Percentiles rank a stretch among this genome's conserved stretches.
Conservation (phyloP, 2,888 invertebrate genomes). For the Hesperia comma region DNA sequence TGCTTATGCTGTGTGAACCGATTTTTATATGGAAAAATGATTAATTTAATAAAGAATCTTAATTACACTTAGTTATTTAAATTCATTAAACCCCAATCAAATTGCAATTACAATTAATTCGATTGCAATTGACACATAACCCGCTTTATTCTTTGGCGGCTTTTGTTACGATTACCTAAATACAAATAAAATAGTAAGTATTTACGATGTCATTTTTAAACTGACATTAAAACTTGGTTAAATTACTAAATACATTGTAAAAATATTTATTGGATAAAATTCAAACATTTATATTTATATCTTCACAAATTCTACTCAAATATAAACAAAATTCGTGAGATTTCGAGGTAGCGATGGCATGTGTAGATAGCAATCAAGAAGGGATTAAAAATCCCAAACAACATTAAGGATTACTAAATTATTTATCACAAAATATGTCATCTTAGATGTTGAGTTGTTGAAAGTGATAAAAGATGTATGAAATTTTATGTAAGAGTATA, state of each 20-base stretch:
- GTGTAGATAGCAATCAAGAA: conserved; percentile 21
- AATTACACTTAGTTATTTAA: background rate
- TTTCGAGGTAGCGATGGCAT: background rate
- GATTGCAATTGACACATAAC: background rate
- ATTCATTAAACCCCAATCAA: background rate
- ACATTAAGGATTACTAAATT: conserved; percentile 13
- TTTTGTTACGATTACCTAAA: background rate
- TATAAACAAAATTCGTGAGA: background rate
- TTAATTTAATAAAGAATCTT: too few relatives aligned
- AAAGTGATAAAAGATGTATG: background rate
- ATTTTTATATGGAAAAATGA: too few relatives aligned
- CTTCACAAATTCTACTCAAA: too few relatives aligned
- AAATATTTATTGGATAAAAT: background rate
- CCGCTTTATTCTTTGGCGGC: background rate
- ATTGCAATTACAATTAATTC: conserved; percentile 7
- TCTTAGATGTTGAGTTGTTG: conserved; percentile 12
- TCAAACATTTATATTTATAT: background rate
- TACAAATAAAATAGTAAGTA: background rate
- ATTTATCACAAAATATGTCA: conserved; percentile 3
- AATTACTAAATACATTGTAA: background rate
- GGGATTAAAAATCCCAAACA: conserved; percentile 4
- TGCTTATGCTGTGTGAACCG: too few relatives aligned
- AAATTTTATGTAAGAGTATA: too few relatives aligned
- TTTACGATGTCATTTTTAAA: background rate
- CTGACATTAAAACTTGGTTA: background rate